Percentiles rank a stretch among this genome's conserved stretches.
phyloP scores from a whole-genome alignment of 2,113 vertebrate genomes.

The Odocoileus virginianus region DNA sequence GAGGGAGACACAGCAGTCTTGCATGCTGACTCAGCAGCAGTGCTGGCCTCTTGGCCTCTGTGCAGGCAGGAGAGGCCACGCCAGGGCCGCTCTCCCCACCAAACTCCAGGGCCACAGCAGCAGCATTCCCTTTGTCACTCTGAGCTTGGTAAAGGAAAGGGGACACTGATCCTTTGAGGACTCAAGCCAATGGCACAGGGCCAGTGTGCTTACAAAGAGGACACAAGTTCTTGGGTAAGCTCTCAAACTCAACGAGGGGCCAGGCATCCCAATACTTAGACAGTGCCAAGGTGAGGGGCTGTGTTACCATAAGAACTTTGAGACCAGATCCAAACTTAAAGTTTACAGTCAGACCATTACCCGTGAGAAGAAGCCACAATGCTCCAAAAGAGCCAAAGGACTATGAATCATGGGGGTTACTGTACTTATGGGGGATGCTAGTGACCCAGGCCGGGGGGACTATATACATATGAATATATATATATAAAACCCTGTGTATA shows the following conservation, averaged over 20 bases:
- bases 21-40: neutral
- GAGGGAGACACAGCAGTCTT: neutral
- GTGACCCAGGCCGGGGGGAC: neutral
- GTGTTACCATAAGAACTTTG: neutral
- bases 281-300: neutral
- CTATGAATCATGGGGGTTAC: neutral
- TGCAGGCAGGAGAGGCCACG: neutral
- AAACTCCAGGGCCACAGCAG: neutral
- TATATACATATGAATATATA: neutral
- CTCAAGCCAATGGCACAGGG: neutral
- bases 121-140: neutral
- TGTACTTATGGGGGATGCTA: neutral
- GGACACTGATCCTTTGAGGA: neutral
- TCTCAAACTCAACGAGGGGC: neutral
- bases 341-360: neutral
- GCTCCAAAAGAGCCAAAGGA: neutral
- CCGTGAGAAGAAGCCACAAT: neutral
- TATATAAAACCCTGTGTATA: neutral
- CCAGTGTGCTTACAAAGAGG: neutral
- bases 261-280: neutral
- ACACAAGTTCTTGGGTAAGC: neutral
- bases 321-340: neutral
- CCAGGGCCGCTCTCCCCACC: neutral
- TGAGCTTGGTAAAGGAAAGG: neutral
- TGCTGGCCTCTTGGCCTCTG: neutral